phyloP scores from a whole-genome alignment of 1,140 invertebrate species.

The Pogonus chalceus region DNA sequence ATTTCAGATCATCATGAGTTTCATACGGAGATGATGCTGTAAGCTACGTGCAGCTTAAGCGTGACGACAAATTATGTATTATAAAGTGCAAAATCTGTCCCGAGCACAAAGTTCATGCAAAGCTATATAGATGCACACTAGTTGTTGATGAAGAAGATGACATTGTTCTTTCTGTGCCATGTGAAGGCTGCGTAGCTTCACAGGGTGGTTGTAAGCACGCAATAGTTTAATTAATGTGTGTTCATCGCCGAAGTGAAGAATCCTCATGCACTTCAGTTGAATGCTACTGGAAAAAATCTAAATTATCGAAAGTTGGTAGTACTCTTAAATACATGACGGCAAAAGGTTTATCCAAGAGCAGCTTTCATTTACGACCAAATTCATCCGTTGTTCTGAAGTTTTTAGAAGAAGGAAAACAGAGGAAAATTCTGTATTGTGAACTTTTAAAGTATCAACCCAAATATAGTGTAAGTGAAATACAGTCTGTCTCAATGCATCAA shows the following conservation, averaged over 20 bases:
- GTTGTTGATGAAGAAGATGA: constrained; percentile 18
- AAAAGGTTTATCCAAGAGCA: constrained; percentile 13
- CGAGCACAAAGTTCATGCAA: constrained; percentile 18
- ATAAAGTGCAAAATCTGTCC: constrained; percentile 19
- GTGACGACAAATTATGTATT: constrained; percentile 14
- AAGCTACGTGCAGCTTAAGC: constrained; percentile 20
- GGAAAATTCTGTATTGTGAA: constrained; percentile 14
- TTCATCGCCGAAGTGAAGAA: constrained; percentile 22
- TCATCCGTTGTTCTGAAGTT: constrained; percentile 17
- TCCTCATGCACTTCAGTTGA: constrained; percentile 20
- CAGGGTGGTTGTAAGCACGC: too few species aligned
- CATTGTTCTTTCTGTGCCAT: constrained; percentile 15
- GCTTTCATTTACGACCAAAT: not conserved
- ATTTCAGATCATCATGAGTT: constrained; percentile 15
- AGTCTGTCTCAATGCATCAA: too few species aligned
- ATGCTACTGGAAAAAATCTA: constrained; percentile 29
- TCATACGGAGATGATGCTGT: constrained; percentile 17
- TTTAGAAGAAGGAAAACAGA: constrained; percentile 12
- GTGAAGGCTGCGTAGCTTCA: constrained; percentile 20
- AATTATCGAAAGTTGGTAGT: constrained; percentile 19
- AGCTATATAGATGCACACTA: constrained; percentile 16
- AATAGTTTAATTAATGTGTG: constrained; percentile 20
- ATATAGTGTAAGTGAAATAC: too few species aligned
- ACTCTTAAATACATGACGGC: constrained; percentile 21
- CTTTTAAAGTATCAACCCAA: constrained; percentile 14